Conservation (phyloP, 2,888 invertebrate species). For the Caenorhabditis uteleia region DNA sequence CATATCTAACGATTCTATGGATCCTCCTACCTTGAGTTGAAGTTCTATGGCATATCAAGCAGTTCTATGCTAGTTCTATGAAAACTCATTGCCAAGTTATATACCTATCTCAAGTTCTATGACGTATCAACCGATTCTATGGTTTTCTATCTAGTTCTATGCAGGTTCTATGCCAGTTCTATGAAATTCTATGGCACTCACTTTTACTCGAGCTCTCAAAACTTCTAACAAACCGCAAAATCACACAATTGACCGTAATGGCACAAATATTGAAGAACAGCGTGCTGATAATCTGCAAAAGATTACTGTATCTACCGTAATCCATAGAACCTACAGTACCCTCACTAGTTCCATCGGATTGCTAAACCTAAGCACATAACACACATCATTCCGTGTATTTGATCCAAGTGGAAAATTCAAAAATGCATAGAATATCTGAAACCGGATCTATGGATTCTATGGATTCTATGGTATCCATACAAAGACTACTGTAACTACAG, state of each 20-base stretch:
- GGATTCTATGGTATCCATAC: neutral
- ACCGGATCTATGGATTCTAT: neutral
- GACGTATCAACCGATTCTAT: too few relatives aligned
- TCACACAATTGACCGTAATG: conserved; percentile 26
- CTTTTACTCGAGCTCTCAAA: conserved; percentile 27
- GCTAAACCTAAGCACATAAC: conserved; percentile 23
- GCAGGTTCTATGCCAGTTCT: too few relatives aligned
- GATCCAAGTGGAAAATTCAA: conserved; percentile 29
- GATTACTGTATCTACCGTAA: neutral
- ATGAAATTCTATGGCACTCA: too few relatives aligned
- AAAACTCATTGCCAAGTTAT: too few relatives aligned
- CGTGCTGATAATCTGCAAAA: conserved; percentile 28
- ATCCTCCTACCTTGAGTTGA: too few relatives aligned
- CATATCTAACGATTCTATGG: too few relatives aligned
- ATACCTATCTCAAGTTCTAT: too few relatives aligned
- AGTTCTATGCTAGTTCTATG: too few relatives aligned
- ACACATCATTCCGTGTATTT: conserved; percentile 28
- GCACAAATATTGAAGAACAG: conserved; percentile 24
- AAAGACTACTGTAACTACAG: conserved; percentile 13
- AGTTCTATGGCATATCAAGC: too few relatives aligned
- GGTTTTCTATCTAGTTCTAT: too few relatives aligned
- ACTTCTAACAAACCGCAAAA: conserved; percentile 23
- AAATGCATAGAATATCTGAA: conserved; percentile 30
- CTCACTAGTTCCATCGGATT: conserved; percentile 29
- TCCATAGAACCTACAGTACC: too few relatives aligned